Percentiles rank a stretch among this genome's conserved stretches.
These are phyloP conservation scores for Rhyzopertha dominica DNA, from an alignment of 1,140 invertebrate genomes.

Conservation along the genomic window DNA sequence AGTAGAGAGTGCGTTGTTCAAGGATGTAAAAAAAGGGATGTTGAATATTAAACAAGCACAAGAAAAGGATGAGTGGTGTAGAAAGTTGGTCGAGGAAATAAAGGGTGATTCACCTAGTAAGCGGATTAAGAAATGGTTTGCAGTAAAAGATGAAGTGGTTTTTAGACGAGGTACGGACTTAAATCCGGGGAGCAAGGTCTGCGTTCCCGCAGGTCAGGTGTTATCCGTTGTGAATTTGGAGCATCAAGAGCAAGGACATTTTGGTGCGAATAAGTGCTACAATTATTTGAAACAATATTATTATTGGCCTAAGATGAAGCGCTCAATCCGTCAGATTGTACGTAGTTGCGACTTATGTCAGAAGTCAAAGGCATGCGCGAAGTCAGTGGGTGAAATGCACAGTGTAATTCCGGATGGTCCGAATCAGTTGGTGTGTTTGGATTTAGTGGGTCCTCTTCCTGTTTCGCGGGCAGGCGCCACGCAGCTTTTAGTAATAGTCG, in stretches of 20 bases:
- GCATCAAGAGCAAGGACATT: slow-evolving; percentile 11
- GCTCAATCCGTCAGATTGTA: neutral
- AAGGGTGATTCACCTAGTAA: neutral
- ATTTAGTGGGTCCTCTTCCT: slow-evolving; percentile 7
- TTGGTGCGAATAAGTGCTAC: neutral
- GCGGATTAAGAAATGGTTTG: slow-evolving; percentile 4
- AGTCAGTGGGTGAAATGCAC: neutral
- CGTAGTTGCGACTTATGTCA: slow-evolving; percentile 8
- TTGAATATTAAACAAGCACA: neutral
- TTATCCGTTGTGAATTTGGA: neutral
- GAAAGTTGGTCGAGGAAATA: neutral
- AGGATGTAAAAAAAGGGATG: neutral
- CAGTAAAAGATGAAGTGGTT: neutral
- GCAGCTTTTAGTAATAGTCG: slow-evolving; percentile 6
- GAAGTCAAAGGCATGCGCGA: slow-evolving; percentile 2
- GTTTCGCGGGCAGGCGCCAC: slow-evolving; percentile 1
- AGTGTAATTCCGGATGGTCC: slow-evolving; percentile 6
- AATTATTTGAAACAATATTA: neutral
- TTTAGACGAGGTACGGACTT: neutral
- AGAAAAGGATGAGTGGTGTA: slow-evolving; percentile 1
- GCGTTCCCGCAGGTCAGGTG: slow-evolving; percentile 1
- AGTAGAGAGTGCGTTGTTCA: neutral
- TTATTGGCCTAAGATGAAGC: slow-evolving; percentile 8
- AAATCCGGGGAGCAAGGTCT: slow-evolving; percentile 2
- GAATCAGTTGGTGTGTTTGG: slow-evolving; percentile 6